Evolutionary conservation across 1,140 invertebrate genomes (phyloP).

Genomic region (Ceratosolen fusciceps): DNA sequence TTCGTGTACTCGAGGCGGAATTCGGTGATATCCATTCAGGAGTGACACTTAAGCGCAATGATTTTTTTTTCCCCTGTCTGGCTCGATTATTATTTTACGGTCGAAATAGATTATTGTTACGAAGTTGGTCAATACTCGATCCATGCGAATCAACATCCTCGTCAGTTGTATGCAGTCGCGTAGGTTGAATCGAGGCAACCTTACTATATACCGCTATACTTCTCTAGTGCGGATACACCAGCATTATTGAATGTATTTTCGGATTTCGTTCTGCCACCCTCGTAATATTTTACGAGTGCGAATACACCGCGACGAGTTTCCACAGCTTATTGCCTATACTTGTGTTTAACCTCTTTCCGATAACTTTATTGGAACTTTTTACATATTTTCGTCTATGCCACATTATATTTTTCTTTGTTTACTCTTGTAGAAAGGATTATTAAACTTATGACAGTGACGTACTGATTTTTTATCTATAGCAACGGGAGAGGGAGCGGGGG

Average conservation of each 20-base stretch:
- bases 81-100: neutral
- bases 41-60: neutral
- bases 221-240: neutral
- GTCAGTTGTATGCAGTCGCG: neutral
- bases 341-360: neutral
- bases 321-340: neutral
- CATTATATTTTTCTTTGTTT: neutral
- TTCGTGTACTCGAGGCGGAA: neutral
- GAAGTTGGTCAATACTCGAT: neutral
- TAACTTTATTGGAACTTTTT: neutral
- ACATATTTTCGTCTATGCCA: too few relatives aligned
- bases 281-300: neutral
- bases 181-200: neutral
- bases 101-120: too few relatives aligned
- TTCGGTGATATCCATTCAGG: neutral
- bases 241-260: neutral
- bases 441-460: neutral
- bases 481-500: too few relatives aligned
- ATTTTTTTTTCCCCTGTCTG: neutral
- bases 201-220: neutral
- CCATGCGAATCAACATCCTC: neutral
- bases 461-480: too few relatives aligned
- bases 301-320: neutral
- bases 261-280: neutral
- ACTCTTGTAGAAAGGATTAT: neutral